A percentile compares a stretch with the other conserved stretches of the same genome.
These are phyloP conservation scores for Papilio glaucus DNA, from an alignment of 1,140 invertebrate genomes.

Conservation along the genomic window DNA sequence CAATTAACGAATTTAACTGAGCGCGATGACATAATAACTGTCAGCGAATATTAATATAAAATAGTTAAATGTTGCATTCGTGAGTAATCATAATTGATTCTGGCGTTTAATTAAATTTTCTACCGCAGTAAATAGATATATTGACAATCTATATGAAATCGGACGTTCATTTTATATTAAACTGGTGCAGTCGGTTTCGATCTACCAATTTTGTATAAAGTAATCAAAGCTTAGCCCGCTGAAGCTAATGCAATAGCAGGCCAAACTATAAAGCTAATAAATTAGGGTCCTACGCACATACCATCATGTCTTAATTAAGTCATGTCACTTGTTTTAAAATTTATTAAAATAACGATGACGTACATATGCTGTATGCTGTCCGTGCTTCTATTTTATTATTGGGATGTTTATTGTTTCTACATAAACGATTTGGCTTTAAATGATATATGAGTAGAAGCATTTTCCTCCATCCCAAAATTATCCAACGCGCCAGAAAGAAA, in stretches of 20 bases:
- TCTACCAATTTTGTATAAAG: conserved; percentile 64
- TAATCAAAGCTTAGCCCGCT: conserved; percentile 54
- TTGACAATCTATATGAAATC: conserved; percentile 58
- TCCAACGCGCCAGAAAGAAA: no score
- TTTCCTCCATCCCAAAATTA: no score
- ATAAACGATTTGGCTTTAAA: no score
- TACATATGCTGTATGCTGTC: no score
- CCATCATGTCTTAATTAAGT: no score
- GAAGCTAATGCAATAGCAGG: conserved; percentile 67
- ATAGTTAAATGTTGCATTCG: conserved; percentile 21
- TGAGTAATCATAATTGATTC: conserved; percentile 38
- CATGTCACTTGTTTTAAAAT: no score
- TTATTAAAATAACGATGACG: no score
- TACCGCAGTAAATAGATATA: conserved; percentile 47
- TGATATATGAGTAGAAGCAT: no score
- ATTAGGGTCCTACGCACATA: conserved; percentile 56
- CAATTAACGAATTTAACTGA: conserved; percentile 11
- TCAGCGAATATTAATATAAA: conserved; percentile 30
- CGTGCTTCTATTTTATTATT: no score
- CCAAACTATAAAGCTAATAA: no score
- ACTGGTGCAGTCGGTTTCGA: conserved; percentile 58
- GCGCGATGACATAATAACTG: conserved; percentile 33
- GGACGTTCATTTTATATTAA: conserved; percentile 60
- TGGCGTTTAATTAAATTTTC: conserved; percentile 45
- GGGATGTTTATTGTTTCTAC: no score